Percentiles rank a stretch among this genome's conserved stretches.
Evolutionary conservation across 2,797 vertebrate genomes (phyloP).

Genomic region (Gymnothorax javanicus): DNA sequence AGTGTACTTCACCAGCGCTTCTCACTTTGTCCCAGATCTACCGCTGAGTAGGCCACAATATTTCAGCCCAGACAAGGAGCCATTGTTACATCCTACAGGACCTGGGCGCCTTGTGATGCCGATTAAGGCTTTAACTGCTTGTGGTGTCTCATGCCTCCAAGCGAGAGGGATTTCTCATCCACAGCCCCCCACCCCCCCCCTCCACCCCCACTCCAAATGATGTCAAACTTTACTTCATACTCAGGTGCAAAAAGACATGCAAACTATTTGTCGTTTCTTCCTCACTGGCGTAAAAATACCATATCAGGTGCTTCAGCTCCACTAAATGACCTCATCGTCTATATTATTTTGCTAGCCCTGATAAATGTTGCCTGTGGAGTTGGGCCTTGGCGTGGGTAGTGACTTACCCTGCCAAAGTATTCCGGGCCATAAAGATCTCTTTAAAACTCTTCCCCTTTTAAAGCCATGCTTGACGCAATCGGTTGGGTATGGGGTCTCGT

Average conservation of each 20-base stretch:
- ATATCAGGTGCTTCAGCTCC: slow-evolving; percentile 60
- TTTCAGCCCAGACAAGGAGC: slow-evolving; percentile 62
- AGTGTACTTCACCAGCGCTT: slow-evolving; percentile 40
- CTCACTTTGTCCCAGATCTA: slow-evolving; percentile 57
- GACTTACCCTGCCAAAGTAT: slow-evolving; percentile 57
- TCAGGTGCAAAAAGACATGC: not conserved
- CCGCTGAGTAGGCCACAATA: slow-evolving; percentile 52
- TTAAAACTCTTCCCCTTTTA: slow-evolving; percentile 54
- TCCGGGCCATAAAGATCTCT: slow-evolving; percentile 31
- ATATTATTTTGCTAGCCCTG: slow-evolving; percentile 40
- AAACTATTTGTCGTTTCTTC: not conserved
- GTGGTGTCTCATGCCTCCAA: slow-evolving; percentile 59
- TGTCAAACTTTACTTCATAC: slow-evolving; percentile 42
- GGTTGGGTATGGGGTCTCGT: slow-evolving; percentile 25
- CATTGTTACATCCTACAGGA: slow-evolving; percentile 64
- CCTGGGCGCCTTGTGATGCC: slow-evolving; percentile 72
- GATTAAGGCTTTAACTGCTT: slow-evolving; percentile 70
- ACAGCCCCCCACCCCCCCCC: slow-evolving; percentile 28
- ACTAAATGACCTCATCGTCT: slow-evolving; percentile 42
- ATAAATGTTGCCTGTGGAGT: slow-evolving; percentile 41
- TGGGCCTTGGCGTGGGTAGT: slow-evolving; percentile 50
- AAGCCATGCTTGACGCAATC: slow-evolving; percentile 53
- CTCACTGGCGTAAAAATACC: slow-evolving; percentile 33
- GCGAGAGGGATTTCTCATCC: slow-evolving; percentile 53
- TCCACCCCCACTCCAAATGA: slow-evolving; percentile 31